Base-by-base conservation (phyloP, 2,113 vertebrate species). In the Sander vitreus region DNA sequence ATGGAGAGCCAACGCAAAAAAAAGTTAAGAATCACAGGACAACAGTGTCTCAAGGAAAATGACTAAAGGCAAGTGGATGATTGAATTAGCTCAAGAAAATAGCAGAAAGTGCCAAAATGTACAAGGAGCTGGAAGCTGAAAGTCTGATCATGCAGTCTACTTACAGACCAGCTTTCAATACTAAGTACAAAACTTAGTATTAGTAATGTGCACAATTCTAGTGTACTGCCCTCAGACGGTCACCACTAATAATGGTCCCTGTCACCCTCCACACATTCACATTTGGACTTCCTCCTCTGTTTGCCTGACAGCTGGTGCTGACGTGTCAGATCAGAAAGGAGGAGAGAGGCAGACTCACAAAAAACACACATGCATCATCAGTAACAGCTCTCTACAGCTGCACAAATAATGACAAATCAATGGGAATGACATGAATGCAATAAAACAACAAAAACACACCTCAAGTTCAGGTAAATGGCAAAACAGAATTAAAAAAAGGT, bases 241-340 rank as follows among this genome's bases (percentile, higher is more conserved):
- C 86, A 83, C 77, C 75, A 54, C 39, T 59, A 66, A 57, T 15
- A 62, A 74, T 50, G 84, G 82, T 83, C 87, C 71, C 77, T 79
- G 80, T 90, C 83, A 58, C 76, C 84, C 84, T 88, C 77, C 81
- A 85, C 84, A 83, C 66, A 78, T 92, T 89, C 91, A 91, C 89
- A 91, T 94, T 90, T 88, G 84, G 85, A 86, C 85, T 76, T 78
- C 76, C 70, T 83, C 84, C 66, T 76, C 81, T 50, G 57, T 64
- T 66, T n/a, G 27, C 62, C 58, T 57, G 84, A 87, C 89, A 92
- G 88, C 76, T 88, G 89, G 48, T 81, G 89, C 90, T 74, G 91
- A 91, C 88, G 90, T 92, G 91, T 93, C 92, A 59, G 70, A 59
- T 57, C 55, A 43, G 59, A 70, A 45, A 69, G 73, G 73, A 79